Base-by-base conservation (phyloP, 37 sponge, comb jelly and placozoan species). In the Agelas oroides region DNA sequence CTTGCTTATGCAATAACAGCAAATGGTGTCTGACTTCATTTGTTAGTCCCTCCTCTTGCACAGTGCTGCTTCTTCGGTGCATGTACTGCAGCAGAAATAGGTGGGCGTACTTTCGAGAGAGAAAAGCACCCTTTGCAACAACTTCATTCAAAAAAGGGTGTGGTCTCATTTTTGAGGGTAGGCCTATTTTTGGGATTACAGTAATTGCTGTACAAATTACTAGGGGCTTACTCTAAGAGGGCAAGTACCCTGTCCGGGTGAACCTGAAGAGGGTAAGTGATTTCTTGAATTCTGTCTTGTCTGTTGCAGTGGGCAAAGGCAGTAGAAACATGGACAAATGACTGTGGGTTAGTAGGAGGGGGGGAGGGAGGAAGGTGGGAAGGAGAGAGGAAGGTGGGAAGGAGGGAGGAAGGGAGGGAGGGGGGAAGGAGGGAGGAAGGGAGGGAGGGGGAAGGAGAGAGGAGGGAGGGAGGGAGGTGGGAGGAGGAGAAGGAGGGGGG, bases 281-380 rank as follows among this genome's bases (percentile, higher is more conserved):
- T 55, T 70, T 96, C 97, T 24, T 93, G 89, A 24, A 93, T 96
- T 35, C 65, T 46, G 0, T 56, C 38, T 38, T 87, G 56, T 31
- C 95, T 84, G 76, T 93, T 81, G 72, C 91, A 90, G 57, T 96
- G 94, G 18, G 95, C 92, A 60, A 86, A 97, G 1, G 97, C 97
- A 19, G 97, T 92, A 12, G 97, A 97, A 20, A 92, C 82, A 64
- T 97, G 97, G 40, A 97, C 88, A 24, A 94, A 65, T 2, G 95
- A 83, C 97, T 97, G 73, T 27, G 41, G 31, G 30, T 3, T 30
- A 1, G 59, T 5, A 69, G 14, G 60, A 35, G 28, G 65, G 30
- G 60, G 14, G 37, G 58, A 21, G 37, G 39, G 21, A 2, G 24
- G 24, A 14, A 53, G 54, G 67, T 46, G 56, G 36, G 57, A 73